These are phyloP conservation scores for Lepidurus apus DNA, from an alignment of 1,140 invertebrate species.

Conservation along the genomic window DNA sequence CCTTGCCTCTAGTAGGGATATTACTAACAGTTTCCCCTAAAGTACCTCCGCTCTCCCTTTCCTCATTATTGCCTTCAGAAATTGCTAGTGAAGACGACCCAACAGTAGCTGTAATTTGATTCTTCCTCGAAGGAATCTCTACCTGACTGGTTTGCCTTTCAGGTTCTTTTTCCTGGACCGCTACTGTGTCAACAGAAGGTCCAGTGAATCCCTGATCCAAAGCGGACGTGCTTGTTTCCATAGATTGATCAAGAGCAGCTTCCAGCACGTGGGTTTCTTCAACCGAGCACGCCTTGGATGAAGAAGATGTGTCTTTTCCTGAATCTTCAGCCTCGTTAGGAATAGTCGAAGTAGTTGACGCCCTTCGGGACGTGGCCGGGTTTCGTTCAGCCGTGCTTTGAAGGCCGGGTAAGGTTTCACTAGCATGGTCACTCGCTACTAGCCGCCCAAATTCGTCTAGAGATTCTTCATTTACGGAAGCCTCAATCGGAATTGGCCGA, in stretches of 20 bases:
- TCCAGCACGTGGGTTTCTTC: too few relatives aligned
- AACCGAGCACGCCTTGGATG: too few relatives aligned
- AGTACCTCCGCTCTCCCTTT: neutral
- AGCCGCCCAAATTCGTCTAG: neutral
- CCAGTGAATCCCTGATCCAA: too few relatives aligned
- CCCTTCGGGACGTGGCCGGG: too few relatives aligned
- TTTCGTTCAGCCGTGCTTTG: too few relatives aligned
- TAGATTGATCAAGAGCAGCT: too few relatives aligned
- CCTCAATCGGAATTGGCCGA: neutral
- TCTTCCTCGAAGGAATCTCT: neutral
- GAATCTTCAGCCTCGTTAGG: too few relatives aligned
- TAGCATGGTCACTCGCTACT: neutral
- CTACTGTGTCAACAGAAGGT: too few relatives aligned
- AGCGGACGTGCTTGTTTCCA: too few relatives aligned
- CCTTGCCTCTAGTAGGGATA: neutral
- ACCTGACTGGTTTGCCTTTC: neutral
- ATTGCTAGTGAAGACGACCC: neutral
- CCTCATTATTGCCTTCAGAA: neutral
- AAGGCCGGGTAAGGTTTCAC: neutral
- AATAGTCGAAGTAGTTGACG: too few relatives aligned
- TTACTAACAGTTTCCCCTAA: neutral
- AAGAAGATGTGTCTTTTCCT: too few relatives aligned
- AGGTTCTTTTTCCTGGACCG: neutral
- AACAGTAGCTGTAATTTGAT: neutral
- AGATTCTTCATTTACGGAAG: neutral